Percentiles rank a stretch among this genome's conserved stretches.
phyloP scores from a whole-genome alignment of 2,888 invertebrate species.

The Conops quadrifasciatus region DNA sequence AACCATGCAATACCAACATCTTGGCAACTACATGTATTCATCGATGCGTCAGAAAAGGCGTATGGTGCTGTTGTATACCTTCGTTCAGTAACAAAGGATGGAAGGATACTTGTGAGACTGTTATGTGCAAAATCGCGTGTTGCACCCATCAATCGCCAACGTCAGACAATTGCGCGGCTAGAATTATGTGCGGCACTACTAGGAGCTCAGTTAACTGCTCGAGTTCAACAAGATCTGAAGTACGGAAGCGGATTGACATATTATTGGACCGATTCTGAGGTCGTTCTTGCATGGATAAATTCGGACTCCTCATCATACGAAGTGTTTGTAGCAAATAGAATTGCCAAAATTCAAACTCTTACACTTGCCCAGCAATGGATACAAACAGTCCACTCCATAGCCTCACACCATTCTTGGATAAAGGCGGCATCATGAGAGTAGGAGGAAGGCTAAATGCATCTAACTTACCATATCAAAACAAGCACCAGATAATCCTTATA shows the following conservation, averaged over 20 bases:
- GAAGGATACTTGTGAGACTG: conserved; percentile 1
- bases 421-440: not conserved
- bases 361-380: conserved; percentile 38
- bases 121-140: conserved; percentile 7
- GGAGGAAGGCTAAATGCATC: conserved; percentile 6
- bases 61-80: conserved; percentile 10
- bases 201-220: not conserved
- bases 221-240: not conserved
- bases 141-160: not conserved
- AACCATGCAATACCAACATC: not conserved
- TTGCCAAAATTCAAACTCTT: conserved; percentile 37
- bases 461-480: not conserved
- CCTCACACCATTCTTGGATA: not conserved
- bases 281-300: conserved; percentile 50
- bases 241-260: not conserved
- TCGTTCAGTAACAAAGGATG: not conserved
- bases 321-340: conserved; percentile 40
- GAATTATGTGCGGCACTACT: conserved; percentile 1
- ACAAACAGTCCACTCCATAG: conserved; percentile 35
- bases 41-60: conserved; percentile 13
- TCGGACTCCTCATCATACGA: conserved; percentile 39
- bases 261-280: conserved; percentile 49
- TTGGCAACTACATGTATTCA: not conserved
- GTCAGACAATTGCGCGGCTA: not conserved
- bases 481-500: not conserved